These are phyloP conservation scores for Pimephales promelas DNA, from an alignment of 2,113 vertebrate species.

Conservation along the genomic window DNA sequence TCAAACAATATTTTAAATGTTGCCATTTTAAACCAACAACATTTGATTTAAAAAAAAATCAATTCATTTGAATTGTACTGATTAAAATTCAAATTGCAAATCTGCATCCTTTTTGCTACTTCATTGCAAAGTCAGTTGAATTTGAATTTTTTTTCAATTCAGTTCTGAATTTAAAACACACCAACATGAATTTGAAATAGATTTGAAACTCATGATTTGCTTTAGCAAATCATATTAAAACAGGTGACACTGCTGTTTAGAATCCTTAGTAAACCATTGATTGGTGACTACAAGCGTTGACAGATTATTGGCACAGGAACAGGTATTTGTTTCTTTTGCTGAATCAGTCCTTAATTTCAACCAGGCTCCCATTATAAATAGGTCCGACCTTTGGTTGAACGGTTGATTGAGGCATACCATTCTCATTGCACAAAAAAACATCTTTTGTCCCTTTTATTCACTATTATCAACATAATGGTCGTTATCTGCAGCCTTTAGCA, in stretches of 20 bases:
- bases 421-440: constrained; percentile 65
- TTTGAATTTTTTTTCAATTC: no score
- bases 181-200: background rate
- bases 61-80: no score
- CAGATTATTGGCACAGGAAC: constrained; percentile 13
- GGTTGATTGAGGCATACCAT: constrained; percentile 48
- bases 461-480: constrained; percentile 74
- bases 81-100: no score
- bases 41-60: no score
- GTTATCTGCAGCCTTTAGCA: constrained; percentile 66
- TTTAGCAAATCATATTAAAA: constrained; percentile 15
- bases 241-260: constrained; percentile 5
- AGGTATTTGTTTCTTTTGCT: constrained; percentile 43
- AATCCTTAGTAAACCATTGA: constrained; percentile 28
- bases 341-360: constrained; percentile 37
- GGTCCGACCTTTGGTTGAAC: constrained; percentile 53
- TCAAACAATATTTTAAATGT: no score
- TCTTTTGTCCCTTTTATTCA: constrained; percentile 72
- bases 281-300: background rate
- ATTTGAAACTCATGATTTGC: constrained; percentile 36
- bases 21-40: no score
- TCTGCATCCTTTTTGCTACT: no score
- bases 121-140: background rate
- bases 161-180: background rate
- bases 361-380: constrained; percentile 47